Conservation (phyloP, 2,113 vertebrate species). For the Vidua macroura region DNA sequence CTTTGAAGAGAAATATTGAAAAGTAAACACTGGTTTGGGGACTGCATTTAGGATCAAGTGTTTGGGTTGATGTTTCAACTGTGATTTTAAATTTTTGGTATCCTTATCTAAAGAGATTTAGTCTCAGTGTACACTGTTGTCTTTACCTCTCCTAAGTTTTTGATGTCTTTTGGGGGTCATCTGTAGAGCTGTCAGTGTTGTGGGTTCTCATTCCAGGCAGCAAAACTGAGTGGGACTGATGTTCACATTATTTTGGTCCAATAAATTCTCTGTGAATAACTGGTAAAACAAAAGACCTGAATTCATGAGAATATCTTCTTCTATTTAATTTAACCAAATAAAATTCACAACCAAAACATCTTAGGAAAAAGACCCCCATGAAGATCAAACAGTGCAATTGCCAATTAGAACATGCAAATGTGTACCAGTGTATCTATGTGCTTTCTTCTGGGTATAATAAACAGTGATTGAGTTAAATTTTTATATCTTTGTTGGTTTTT, state of each 20-base stretch:
- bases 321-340: not conserved
- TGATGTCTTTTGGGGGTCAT: not conserved
- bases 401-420: not conserved
- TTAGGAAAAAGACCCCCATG: not conserved
- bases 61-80: not conserved
- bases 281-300: not conserved
- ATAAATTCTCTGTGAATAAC: not conserved
- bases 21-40: not conserved
- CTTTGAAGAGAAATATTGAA: not conserved
- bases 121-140: not conserved
- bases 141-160: not conserved
- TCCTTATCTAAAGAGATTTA: not conserved
- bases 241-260: not conserved
- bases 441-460: not conserved
- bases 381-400: not conserved
- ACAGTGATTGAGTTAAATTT: not conserved
- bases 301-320: not conserved
- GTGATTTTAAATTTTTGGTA: not conserved
- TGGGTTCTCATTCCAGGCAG: not conserved
- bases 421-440: not conserved
- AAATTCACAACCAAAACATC: not conserved
- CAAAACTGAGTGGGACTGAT: not conserved
- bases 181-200: rapidly evolving
- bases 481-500: not conserved
- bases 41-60: not conserved